These are phyloP conservation scores for Lindbergichthys nudifrons DNA, from an alignment of 2,797 vertebrate genomes.

Conservation along the genomic window DNA sequence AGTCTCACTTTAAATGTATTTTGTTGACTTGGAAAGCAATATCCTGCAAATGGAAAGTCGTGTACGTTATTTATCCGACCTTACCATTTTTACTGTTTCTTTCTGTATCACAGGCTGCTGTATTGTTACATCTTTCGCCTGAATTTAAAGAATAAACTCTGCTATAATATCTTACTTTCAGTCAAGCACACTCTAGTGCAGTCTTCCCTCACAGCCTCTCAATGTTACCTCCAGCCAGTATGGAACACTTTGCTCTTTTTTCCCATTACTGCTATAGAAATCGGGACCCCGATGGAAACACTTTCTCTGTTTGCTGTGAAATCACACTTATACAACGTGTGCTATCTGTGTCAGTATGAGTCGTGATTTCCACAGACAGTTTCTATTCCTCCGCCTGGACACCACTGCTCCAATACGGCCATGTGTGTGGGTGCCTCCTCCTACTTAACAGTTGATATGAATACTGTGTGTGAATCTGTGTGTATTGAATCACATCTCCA, in stretches of 20 bases:
- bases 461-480: constrained; percentile 22
- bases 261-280: constrained; percentile 5
- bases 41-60: neutral
- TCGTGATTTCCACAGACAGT: constrained; percentile 17
- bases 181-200: neutral
- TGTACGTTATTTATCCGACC: neutral
- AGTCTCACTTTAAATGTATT: neutral
- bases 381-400: neutral
- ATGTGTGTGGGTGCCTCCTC: constrained; percentile 32
- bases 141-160: neutral
- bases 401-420: constrained; percentile 2
- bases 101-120: neutral
- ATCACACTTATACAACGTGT: constrained; percentile 50
- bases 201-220: neutral
- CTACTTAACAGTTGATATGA: constrained; percentile 28
- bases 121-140: neutral
- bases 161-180: neutral
- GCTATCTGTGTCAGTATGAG: constrained; percentile 24
- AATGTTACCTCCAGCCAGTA: neutral
- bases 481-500: constrained; percentile 24
- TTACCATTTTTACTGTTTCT: neutral
- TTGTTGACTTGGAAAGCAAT: neutral
- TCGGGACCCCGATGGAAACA: constrained; percentile 20
- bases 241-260: constrained; percentile 20
- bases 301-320: constrained; percentile 33